phyloP scores from a whole-genome alignment of 2,888 invertebrate genomes.

The Napeogenes inachia region DNA sequence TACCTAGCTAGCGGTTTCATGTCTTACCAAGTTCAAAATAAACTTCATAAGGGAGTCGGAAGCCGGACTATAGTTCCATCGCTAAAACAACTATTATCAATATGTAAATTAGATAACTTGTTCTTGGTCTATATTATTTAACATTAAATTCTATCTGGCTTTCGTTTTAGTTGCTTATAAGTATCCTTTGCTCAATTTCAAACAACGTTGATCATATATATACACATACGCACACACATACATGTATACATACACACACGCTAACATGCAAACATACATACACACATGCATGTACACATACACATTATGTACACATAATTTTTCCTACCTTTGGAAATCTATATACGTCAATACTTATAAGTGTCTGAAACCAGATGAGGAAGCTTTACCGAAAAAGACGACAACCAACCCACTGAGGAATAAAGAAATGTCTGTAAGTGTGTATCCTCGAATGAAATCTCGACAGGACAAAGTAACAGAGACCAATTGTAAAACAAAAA shows the following conservation, averaged over 20 bases:
- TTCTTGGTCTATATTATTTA: slow-evolving; percentile 1
- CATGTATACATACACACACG: too few relatives aligned
- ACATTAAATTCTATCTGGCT: neutral
- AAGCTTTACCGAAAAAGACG: neutral
- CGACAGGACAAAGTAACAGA: neutral
- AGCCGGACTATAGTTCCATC: neutral
- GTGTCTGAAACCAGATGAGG: neutral
- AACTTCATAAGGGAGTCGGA: slow-evolving; percentile 1
- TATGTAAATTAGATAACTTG: slow-evolving; percentile 5
- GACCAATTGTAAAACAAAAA: neutral
- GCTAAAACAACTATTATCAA: slow-evolving; percentile 7
- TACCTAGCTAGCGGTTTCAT: too few relatives aligned
- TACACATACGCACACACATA: neutral
- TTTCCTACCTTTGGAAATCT: slow-evolving; percentile 1
- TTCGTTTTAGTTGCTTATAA: too few relatives aligned
- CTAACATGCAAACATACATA: too few relatives aligned
- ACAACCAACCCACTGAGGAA: slow-evolving; percentile 3
- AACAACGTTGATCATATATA: too few relatives aligned
- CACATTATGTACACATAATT: neutral
- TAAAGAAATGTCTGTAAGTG: neutral
- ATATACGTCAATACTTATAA: neutral
- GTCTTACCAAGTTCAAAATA: neutral
- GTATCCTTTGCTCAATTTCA: too few relatives aligned
- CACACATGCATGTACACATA: too few relatives aligned
- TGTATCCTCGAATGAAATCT: slow-evolving; percentile 1